Percentiles rank a stretch among this genome's conserved stretches.
These are phyloP conservation scores for Vulpes ferrilata DNA, from an alignment of 2,113 vertebrate species.

Conservation along the genomic window DNA sequence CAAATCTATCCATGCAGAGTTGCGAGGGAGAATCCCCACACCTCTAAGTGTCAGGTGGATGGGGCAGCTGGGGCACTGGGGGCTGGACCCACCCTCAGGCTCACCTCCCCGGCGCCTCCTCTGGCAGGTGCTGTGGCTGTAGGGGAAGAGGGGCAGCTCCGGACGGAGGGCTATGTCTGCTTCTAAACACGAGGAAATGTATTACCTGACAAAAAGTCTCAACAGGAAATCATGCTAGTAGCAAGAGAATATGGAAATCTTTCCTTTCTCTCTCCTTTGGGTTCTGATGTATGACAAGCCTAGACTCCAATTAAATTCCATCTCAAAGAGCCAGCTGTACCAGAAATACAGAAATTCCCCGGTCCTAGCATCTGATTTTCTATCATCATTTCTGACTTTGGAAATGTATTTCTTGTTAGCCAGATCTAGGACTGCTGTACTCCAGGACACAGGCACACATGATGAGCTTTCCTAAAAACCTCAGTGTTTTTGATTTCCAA, in stretches of 20 bases:
- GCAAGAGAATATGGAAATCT: not conserved
- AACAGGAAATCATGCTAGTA: not conserved
- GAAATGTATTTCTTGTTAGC: not conserved
- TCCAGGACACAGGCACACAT: accelerated
- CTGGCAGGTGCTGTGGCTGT: slow-evolving; percentile 65
- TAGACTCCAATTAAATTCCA: not conserved
- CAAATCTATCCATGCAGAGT: not conserved
- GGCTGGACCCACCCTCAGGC: slow-evolving; percentile 48
- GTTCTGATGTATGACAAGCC: not conserved
- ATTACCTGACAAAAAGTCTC: slow-evolving; percentile 59
- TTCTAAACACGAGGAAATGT: slow-evolving; percentile 76
- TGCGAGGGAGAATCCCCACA: slow-evolving; percentile 31
- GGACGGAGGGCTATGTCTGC: slow-evolving; percentile 58
- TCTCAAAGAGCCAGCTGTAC: not conserved
- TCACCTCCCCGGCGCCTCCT: slow-evolving; percentile 79
- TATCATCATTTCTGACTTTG: not conserved
- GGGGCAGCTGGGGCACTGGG: not conserved
- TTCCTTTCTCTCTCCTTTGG: not conserved
- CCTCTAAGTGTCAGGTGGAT: not conserved
- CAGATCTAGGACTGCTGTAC: not conserved
- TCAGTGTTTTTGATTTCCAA: not conserved
- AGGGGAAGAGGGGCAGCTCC: slow-evolving; percentile 55
- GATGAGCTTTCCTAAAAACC: not conserved
- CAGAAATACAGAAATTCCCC: not conserved
- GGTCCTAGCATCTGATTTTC: not conserved